phyloP scores from a whole-genome alignment of 2,888 invertebrate genomes.

The Pristionchus arcanus region DNA sequence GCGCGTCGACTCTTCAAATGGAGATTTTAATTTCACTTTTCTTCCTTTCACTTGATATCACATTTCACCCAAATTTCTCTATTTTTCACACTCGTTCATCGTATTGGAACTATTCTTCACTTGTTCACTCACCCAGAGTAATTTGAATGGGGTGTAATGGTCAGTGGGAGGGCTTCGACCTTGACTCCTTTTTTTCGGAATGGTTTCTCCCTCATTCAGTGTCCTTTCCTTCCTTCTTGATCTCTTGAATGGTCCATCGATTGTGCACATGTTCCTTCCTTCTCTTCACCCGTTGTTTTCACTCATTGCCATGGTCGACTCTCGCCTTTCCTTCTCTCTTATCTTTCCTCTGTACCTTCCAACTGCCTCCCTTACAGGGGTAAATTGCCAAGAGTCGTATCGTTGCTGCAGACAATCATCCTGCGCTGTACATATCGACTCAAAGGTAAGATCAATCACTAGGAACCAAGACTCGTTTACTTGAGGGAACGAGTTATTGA shows the following conservation, averaged over 20 bases:
- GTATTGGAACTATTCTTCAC: neutral
- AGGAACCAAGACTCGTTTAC: neutral
- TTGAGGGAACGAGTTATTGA: neutral
- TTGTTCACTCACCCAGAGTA: neutral
- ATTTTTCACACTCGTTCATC: neutral
- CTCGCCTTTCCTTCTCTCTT: neutral
- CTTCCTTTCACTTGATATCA: neutral
- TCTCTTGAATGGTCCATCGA: constrained; percentile 3
- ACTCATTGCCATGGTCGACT: constrained; percentile 10
- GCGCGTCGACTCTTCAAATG: neutral
- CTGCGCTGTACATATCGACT: constrained; percentile 38
- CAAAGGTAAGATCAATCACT: constrained; percentile 8
- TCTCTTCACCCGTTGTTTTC: constrained; percentile 41
- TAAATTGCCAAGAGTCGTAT: constrained; percentile 55
- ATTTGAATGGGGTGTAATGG: constrained; percentile 32
- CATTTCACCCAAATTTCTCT: neutral
- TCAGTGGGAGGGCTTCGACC: constrained; percentile 5
- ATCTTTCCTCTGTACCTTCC: constrained; percentile 3
- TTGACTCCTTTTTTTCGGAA: constrained; percentile 35
- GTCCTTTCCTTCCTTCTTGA: neutral
- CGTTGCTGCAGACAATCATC: constrained; percentile 23
- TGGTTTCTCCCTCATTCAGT: neutral
- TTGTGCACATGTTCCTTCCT: constrained; percentile 5
- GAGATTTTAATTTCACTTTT: neutral
- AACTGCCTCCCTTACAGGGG: constrained; percentile 45